phyloP scores from a whole-genome alignment of 1,140 invertebrate species.

The Drosophila persimilis region DNA sequence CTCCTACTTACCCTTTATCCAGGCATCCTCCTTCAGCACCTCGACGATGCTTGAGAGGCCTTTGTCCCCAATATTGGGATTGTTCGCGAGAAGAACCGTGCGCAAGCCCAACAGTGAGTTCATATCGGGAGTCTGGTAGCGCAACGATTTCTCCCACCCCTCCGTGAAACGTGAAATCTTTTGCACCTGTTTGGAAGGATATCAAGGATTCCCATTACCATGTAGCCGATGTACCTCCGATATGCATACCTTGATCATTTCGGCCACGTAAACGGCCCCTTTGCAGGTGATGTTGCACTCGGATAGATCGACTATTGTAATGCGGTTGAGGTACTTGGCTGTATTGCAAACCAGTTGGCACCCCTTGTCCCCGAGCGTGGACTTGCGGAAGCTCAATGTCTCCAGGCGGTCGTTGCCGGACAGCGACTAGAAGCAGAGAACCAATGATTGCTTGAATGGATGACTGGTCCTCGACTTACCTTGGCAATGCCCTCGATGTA shows the following conservation, averaged over 20 bases:
- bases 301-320: slow-evolving; percentile 85
- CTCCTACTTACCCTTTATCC: slow-evolving; percentile 84
- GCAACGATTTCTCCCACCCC: slow-evolving; percentile 90
- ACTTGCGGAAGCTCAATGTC: slow-evolving; percentile 85
- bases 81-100: slow-evolving; percentile 88
- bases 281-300: slow-evolving; percentile 84
- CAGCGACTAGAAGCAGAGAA: slow-evolving; percentile 77
- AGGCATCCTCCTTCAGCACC: slow-evolving; percentile 85
- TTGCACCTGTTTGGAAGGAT: slow-evolving; percentile 70
- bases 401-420: slow-evolving; percentile 84
- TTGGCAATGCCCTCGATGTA: slow-evolving; percentile 84
- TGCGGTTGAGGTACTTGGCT: slow-evolving; percentile 84
- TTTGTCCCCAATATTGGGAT: slow-evolving; percentile 87
- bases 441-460: background rate
- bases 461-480: slow-evolving; percentile 30
- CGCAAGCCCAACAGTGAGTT: slow-evolving; percentile 88
- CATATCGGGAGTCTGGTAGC: slow-evolving; percentile 88
- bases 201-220: too few relatives aligned
- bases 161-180: slow-evolving; percentile 86
- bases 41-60: slow-evolving; percentile 84
- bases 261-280: slow-evolving; percentile 84
- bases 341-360: slow-evolving; percentile 85
- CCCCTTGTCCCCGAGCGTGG: slow-evolving; percentile 85
- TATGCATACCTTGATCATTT: slow-evolving; percentile 83
- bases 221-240: too few relatives aligned